Evolutionary conservation across 2,113 vertebrate genomes (phyloP).

Genomic region (Oreochromis tanganicae): DNA sequence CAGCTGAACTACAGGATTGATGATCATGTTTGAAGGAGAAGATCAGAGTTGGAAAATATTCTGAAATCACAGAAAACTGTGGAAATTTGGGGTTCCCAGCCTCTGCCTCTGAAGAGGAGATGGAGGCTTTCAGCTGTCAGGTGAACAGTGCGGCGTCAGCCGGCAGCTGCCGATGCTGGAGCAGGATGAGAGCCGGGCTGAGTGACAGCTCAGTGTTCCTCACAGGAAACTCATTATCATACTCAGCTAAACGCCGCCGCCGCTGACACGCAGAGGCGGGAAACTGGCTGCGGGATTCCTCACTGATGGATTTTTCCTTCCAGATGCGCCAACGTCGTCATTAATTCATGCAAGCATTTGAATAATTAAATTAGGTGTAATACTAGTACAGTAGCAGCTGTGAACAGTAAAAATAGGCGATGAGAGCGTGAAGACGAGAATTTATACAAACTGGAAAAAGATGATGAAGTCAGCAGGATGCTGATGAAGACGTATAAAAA

Average conservation of each 20-base stretch:
- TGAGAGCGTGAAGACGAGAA: not conserved
- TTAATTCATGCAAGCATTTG: not conserved
- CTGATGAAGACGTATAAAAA: not conserved
- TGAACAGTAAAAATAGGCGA: not conserved
- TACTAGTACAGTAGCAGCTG: not conserved
- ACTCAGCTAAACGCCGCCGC: not conserved
- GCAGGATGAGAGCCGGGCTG: not conserved
- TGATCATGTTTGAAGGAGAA: not conserved
- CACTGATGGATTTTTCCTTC: not conserved
- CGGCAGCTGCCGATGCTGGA: constrained; percentile 12
- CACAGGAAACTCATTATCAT: constrained; percentile 14
- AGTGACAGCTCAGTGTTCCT: constrained; percentile 9
- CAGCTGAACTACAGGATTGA: not conserved
- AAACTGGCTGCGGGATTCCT: not conserved
- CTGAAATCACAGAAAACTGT: not conserved
- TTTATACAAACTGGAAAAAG: not conserved
- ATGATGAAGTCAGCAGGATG: not conserved
- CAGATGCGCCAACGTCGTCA: not conserved
- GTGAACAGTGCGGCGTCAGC: not conserved
- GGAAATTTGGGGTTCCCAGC: not conserved
- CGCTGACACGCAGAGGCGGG: not conserved
- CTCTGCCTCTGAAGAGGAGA: not conserved
- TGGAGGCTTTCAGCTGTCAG: not conserved
- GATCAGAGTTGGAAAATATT: not conserved
- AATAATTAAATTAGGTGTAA: not conserved